These are phyloP conservation scores for Harpalus rubripes DNA, from an alignment of 2,888 invertebrate genomes.

Conservation along the genomic window DNA sequence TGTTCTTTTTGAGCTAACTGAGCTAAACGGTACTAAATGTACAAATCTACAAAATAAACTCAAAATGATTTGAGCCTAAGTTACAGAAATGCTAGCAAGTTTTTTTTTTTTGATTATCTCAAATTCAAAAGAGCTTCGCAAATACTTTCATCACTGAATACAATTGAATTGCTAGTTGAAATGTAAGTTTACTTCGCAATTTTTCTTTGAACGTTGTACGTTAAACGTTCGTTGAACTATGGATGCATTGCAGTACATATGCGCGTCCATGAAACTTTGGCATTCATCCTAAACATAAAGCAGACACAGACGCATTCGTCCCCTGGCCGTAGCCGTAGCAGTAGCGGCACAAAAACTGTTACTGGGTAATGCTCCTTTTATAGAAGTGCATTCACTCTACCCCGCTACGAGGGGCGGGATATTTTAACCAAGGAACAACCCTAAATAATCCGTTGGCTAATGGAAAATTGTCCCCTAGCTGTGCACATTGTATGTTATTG, in stretches of 20 bases:
- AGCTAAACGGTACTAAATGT: too few relatives aligned
- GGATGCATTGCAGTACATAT: not conserved
- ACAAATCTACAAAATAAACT: too few relatives aligned
- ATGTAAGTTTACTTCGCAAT: not conserved
- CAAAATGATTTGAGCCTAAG: too few relatives aligned
- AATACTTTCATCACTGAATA: not conserved
- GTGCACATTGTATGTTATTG: constrained; percentile 75
- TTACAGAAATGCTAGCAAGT: too few relatives aligned
- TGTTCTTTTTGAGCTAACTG: too few relatives aligned
- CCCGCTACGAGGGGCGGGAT: constrained; percentile 72
- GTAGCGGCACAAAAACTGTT: constrained; percentile 54
- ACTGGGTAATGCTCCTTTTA: constrained; percentile 72
- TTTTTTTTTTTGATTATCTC: too few relatives aligned
- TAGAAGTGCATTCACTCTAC: constrained; percentile 66
- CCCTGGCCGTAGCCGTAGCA: not conserved
- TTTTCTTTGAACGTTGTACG: not conserved
- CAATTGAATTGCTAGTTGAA: not conserved
- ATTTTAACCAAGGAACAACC: constrained; percentile 74
- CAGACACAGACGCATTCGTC: constrained; percentile 16
- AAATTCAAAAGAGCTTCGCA: too few relatives aligned
- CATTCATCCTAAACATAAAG: not conserved
- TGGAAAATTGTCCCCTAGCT: constrained; percentile 73
- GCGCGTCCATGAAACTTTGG: not conserved
- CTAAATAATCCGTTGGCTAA: constrained; percentile 73
- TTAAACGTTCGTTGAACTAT: not conserved